Evolutionary conservation across 2,797 vertebrate genomes (phyloP).

Genomic region (Malurus splendens): DNA sequence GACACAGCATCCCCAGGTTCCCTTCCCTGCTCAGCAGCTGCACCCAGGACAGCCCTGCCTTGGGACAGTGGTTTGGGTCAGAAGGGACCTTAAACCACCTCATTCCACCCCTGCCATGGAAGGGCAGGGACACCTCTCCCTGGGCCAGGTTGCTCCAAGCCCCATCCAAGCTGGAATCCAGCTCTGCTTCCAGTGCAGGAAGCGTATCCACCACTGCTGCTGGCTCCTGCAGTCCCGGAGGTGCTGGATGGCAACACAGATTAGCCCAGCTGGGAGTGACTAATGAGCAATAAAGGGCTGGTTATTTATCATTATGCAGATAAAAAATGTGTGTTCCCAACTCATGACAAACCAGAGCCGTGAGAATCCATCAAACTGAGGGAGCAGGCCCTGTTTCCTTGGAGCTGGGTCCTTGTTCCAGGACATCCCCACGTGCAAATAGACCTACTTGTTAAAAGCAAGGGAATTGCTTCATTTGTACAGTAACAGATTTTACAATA

Average conservation of each 20-base stretch:
- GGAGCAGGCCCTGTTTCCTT: neutral
- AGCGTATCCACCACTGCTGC: neutral
- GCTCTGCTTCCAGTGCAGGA: neutral
- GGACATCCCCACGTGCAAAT: neutral
- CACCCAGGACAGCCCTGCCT: neutral
- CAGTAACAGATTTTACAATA: neutral
- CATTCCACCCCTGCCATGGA: neutral
- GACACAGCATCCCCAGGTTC: neutral
- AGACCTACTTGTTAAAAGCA: neutral
- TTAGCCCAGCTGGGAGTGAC: neutral
- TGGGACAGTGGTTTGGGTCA: neutral
- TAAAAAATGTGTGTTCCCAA: neutral
- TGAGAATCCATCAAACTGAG: neutral
- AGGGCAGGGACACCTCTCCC: neutral
- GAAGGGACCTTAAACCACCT: neutral
- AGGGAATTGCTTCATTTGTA: neutral
- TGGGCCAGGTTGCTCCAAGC: neutral
- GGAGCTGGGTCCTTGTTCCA: neutral
- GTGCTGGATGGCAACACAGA: neutral
- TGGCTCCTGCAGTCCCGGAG: neutral
- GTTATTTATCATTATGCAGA: neutral
- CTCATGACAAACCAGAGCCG: accelerated
- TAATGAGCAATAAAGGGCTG: neutral
- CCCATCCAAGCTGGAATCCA: neutral
- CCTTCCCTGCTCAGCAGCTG: neutral